These are phyloP conservation scores for Crematogaster levior DNA, from an alignment of 2,888 invertebrate genomes.

Conservation along the genomic window DNA sequence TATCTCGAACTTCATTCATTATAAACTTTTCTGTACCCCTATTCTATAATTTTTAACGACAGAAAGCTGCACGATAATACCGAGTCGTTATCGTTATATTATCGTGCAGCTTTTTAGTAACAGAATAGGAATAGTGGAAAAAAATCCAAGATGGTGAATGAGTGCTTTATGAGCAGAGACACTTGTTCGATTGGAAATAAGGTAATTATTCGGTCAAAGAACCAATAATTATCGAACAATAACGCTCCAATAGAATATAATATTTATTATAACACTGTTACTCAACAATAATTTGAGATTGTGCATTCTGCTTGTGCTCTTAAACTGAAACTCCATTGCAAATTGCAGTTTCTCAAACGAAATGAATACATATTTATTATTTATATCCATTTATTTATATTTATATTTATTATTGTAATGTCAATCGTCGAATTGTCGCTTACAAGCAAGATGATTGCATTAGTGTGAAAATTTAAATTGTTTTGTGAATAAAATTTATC, in stretches of 20 bases:
- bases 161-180: background rate
- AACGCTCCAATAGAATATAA: constrained; percentile 77
- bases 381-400: too few species aligned
- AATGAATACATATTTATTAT: constrained; percentile 59
- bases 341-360: constrained; percentile 68
- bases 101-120: too few species aligned
- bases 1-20: background rate
- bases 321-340: constrained; percentile 72
- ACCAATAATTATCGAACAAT: background rate
- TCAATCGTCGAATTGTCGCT: constrained; percentile 56
- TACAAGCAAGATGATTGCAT: constrained; percentile 57
- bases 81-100: too few species aligned
- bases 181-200: background rate
- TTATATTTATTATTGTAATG: constrained; percentile 56
- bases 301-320: constrained; percentile 81
- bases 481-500: constrained; percentile 20
- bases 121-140: too few species aligned
- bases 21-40: too few species aligned
- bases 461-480: constrained; percentile 25
- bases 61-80: too few species aligned
- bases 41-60: too few species aligned
- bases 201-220: background rate
- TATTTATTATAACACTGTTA: constrained; percentile 82
- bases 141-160: background rate
- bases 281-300: constrained; percentile 78